Percentiles rank a stretch among this genome's conserved stretches.
Conservation (phyloP, 92 coral and sea anemone genomes). For the Umimayanthus kanabou region DNA sequence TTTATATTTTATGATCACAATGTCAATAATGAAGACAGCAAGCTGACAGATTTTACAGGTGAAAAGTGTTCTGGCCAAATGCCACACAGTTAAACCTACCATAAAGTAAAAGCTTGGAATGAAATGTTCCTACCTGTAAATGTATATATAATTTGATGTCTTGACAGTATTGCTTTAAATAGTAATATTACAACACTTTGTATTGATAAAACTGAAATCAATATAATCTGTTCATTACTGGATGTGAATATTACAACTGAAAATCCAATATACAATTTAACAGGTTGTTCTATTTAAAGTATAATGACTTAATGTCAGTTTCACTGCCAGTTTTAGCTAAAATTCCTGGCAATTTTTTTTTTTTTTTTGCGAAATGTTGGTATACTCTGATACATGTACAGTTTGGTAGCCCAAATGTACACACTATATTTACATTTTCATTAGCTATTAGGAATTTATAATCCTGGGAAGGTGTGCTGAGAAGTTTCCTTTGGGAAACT, state of each 20-base stretch:
- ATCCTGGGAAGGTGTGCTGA: too few relatives aligned
- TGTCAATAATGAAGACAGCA: background rate
- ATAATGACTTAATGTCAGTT: background rate
- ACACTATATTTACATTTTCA: too few relatives aligned
- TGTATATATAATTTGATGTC: background rate
- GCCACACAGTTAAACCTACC: background rate
- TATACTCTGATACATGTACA: too few relatives aligned
- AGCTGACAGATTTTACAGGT: background rate
- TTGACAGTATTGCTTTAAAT: background rate
- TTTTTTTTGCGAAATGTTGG: too few relatives aligned
- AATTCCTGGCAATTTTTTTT: background rate
- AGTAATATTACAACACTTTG: background rate
- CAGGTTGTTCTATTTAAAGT: background rate
- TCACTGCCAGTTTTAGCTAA: background rate
- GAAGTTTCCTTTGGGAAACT: too few relatives aligned
- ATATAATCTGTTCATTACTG: background rate
- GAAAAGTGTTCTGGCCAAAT: background rate
- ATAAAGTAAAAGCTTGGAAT: background rate
- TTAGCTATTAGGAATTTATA: too few relatives aligned
- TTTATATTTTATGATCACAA: background rate
- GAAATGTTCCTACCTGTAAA: background rate
- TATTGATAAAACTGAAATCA: background rate
- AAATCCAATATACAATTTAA: background rate
- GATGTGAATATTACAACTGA: background rate
- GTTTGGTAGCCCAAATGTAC: too few relatives aligned